Conservation (phyloP, 2,797 vertebrate genomes). For the Coranthus polyacanthus region DNA sequence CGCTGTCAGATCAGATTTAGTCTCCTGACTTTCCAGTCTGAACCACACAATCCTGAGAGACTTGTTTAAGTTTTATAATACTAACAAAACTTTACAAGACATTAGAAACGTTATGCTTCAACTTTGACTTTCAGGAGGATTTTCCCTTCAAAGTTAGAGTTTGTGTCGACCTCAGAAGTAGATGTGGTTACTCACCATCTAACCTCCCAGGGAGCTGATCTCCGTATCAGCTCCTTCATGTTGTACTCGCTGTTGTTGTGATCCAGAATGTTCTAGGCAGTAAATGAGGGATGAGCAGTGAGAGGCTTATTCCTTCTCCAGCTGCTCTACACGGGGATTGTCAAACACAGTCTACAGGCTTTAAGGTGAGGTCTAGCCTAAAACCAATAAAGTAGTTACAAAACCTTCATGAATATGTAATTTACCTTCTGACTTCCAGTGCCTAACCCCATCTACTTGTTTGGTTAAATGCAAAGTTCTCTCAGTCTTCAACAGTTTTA, state of each 20-base stretch:
- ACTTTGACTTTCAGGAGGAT: slow-evolving; percentile 24
- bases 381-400: slow-evolving; percentile 61
- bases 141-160: slow-evolving; percentile 36
- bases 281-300: slow-evolving; percentile 45
- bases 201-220: slow-evolving; percentile 59
- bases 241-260: slow-evolving; percentile 54
- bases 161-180: slow-evolving; percentile 4
- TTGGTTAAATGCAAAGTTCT: slow-evolving; percentile 58
- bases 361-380: slow-evolving; percentile 55
- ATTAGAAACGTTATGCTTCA: slow-evolving; percentile 10
- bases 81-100: slow-evolving; percentile 23
- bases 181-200: slow-evolving; percentile 42
- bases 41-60: slow-evolving; percentile 27
- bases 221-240: slow-evolving; percentile 60
- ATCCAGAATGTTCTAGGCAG: slow-evolving; percentile 61
- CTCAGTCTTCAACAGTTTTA: slow-evolving; percentile 33
- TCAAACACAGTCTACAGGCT: slow-evolving; percentile 63
- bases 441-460: slow-evolving; percentile 44
- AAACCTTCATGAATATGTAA: slow-evolving; percentile 74
- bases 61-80: slow-evolving; percentile 23
- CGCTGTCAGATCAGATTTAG: slow-evolving; percentile 21
- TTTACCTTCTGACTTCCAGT: slow-evolving; percentile 57
- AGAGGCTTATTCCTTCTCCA: slow-evolving; percentile 51
- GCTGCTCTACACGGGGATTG: slow-evolving; percentile 62
- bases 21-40: slow-evolving; percentile 22